Conservation (phyloP, 64 coral and sea anemone genomes). For the Orbicella faveolata region DNA sequence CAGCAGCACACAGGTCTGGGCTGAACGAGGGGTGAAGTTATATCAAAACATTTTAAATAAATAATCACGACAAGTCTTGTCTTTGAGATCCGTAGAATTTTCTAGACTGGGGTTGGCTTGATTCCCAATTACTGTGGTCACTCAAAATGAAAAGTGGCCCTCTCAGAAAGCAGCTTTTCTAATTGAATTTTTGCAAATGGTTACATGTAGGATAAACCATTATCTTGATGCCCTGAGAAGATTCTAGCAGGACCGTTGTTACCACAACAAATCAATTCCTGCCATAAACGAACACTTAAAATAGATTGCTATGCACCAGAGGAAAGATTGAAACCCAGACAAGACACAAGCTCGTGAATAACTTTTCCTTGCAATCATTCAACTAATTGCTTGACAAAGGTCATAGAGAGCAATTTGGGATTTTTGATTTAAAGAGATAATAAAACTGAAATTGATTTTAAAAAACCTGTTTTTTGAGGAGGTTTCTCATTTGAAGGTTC, state of each 20-base stretch:
- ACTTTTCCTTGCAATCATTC: too few species aligned
- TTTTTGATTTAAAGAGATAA: too few species aligned
- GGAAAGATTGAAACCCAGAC: too few species aligned
- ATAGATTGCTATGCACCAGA: background rate
- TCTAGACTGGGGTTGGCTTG: constrained; percentile 2
- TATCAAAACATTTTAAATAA: constrained; percentile 16
- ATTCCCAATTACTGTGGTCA: background rate
- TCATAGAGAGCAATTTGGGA: too few species aligned
- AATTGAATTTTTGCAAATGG: background rate
- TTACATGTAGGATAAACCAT: background rate
- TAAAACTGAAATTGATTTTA: too few species aligned
- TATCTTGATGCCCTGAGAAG: background rate
- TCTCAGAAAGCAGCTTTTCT: background rate
- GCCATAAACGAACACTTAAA: background rate
- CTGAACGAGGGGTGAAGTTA: background rate
- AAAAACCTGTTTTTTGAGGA: too few species aligned
- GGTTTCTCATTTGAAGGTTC: too few species aligned
- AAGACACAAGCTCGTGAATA: too few species aligned
- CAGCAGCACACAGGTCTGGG: background rate
- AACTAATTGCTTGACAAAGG: too few species aligned
- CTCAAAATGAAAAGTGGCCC: background rate
- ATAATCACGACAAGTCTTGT: background rate
- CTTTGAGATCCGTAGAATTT: background rate
- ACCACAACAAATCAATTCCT: background rate
- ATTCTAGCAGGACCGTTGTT: background rate